Base-by-base conservation (phyloP, 2,888 invertebrate genomes). In the Lacanobia wlatinum region DNA sequence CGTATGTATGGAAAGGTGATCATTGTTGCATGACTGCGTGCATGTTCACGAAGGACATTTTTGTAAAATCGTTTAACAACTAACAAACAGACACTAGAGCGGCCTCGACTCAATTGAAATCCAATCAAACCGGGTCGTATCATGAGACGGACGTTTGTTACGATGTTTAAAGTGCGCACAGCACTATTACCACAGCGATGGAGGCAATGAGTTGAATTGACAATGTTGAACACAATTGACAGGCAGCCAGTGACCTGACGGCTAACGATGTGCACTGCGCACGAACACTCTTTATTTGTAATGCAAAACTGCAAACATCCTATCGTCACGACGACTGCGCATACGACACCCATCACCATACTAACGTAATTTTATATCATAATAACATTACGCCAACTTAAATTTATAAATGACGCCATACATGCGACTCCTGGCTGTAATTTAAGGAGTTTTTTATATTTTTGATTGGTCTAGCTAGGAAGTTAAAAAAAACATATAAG, bases 271-370 rank as follows among this genome's bases (percentile, higher is more conserved):
- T 83, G 84, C 88, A 87, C 87, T 83, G 85, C 80, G 87, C 89
- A 89, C 92, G 88, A 91, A 87, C 83, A 88, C 87, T 87, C 86
- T 89, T 87, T 89, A 92, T 92, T 94, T 93, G 93, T 92, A 90
- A 94, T 95, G 94, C 94, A 92, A 91, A 92, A 91, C 92, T 90
- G 92, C 92, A 89, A 89, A 91, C 92, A 91, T 92, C 90, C 91
- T 89, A 89, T 89, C 87, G 90, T 89, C 90, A 91, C 90, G 89
- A 86, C 85, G 77, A 71, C 73, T 68, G 65, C 50, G 64, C 77
- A 76, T 70, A 76, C 78, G 80, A 84, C 88, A 70, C 40, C 64
- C 53, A 74, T 66, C 64, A 82, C 69, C 78, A 73, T 80, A 70
- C 70, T 52, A 67, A 69, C 59, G 23, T 56, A 43, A 75, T 70